Conservation (phyloP, 2,888 invertebrate genomes). For the Tetheella fluctuosa region DNA sequence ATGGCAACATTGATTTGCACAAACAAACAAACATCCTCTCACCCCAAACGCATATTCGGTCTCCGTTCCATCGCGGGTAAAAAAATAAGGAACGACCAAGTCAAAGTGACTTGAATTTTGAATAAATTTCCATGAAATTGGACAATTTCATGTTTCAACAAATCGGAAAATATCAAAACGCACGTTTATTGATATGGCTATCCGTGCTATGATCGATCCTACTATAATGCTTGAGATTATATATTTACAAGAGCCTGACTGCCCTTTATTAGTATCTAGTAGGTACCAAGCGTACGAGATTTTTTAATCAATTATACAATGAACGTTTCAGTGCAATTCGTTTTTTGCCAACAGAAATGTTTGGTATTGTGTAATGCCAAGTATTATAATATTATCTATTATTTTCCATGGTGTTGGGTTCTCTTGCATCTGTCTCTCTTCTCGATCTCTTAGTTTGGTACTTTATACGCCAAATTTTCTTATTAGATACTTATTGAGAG, state of each 20-base stretch:
- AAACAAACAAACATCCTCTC: too few relatives aligned
- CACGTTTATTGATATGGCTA: constrained; percentile 58
- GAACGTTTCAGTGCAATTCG: constrained; percentile 69
- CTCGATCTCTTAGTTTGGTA: constrained; percentile 87
- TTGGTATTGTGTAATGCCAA: constrained; percentile 89
- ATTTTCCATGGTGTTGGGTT: constrained; percentile 87
- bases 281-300: constrained; percentile 67
- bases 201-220: constrained; percentile 64
- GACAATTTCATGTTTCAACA: too few relatives aligned
- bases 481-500: constrained; percentile 89
- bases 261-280: constrained; percentile 65
- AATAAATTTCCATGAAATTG: constrained; percentile 61
- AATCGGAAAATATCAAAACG: constrained; percentile 69
- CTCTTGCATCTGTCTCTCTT: constrained; percentile 88
- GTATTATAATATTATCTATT: constrained; percentile 88
- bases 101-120: constrained; percentile 59
- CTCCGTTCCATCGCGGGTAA: too few relatives aligned
- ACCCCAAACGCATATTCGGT: too few relatives aligned
- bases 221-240: constrained; percentile 73
- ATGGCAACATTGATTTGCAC: too few relatives aligned
- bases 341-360: constrained; percentile 88
- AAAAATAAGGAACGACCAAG: constrained; percentile 42
- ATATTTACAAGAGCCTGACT: constrained; percentile 71
- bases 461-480: constrained; percentile 88
- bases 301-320: constrained; percentile 74